Base-by-base conservation (phyloP, 2,888 invertebrate species). In the Protophormia terraenovae region DNA sequence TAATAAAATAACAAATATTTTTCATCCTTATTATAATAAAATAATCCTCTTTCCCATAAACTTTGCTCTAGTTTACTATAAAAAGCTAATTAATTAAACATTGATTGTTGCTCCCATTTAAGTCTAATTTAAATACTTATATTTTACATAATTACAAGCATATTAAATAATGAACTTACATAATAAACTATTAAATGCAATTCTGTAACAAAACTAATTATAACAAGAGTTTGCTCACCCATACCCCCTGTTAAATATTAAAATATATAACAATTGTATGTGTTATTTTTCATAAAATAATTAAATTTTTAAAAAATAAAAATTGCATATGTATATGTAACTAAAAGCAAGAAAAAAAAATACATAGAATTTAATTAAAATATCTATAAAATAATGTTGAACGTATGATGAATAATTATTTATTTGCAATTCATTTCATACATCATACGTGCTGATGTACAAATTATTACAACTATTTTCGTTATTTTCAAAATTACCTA, bases 341-440 rank as follows among this genome's bases (percentile, higher is more conserved):
- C n/a, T 2, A 50, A 2, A 10, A 50, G 41, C 41, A 12, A 7
- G 7, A 53, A 24, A 24, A 53, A 12, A 24, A 24, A 10, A 41
- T 14, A 47, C 16, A 47, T 53, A 19, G 1, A 19, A 24, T 50
- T 69, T 4, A n/a, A 24, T 24, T 24, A 6, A 12, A 69, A 38
- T 3, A 35, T 69, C 22, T 53, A 24, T 24, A 35, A 35, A 38
- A 75, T 73, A 12, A 41, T 32, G 8, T 8, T 24, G 27, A 53
- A 41, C 66, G 76, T 55, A 76, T 76, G 53, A 38, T 27, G 19
- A 41, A 66, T 66, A 76, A 66, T 55, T 66, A 66, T 66, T 66
- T 76, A 7, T 12, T 38, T 38, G 8, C 14, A n/a, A 35, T 50
- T 24, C 29, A 14, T 19, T 19, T 66, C 19, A 76, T 55, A 29